Evolutionary conservation across 2,888 invertebrate species (phyloP).

Genomic region (Oxycera nigricornis): DNA sequence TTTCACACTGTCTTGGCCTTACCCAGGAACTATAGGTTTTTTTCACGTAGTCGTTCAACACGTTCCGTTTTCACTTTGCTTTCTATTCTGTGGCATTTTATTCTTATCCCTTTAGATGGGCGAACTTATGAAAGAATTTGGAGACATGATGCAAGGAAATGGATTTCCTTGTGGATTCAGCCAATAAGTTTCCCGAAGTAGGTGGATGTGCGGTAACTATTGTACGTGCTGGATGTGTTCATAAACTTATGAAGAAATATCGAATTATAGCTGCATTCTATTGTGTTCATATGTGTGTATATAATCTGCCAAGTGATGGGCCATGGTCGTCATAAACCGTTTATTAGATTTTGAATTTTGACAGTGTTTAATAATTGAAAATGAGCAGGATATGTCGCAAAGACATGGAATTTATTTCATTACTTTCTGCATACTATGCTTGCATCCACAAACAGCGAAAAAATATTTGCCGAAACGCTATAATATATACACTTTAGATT

Average conservation of each 20-base stretch:
- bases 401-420: no score
- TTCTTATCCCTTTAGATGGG: constrained; percentile 61
- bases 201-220: constrained; percentile 87
- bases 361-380: no score
- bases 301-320: constrained; percentile 77
- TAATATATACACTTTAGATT: no score
- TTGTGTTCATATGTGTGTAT: no score
- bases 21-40: neutral
- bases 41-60: neutral
- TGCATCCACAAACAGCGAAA: no score
- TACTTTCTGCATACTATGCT: no score
- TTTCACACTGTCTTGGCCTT: neutral
- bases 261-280: constrained; percentile 72
- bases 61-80: neutral
- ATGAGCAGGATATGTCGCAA: no score
- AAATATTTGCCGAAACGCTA: no score
- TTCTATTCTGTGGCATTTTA: neutral
- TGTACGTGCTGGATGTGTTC: constrained; percentile 69
- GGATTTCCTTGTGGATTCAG: constrained; percentile 80
- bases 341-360: no score
- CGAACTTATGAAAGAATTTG: constrained; percentile 84
- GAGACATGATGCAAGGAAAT: constrained; percentile 90
- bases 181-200: constrained; percentile 78
- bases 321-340: constrained; percentile 68
- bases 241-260: constrained; percentile 63